Percentiles rank a stretch among this genome's conserved stretches.
These are phyloP conservation scores for Chymomyza fuscimana DNA, from an alignment of 2,888 invertebrate species.

Conservation along the genomic window DNA sequence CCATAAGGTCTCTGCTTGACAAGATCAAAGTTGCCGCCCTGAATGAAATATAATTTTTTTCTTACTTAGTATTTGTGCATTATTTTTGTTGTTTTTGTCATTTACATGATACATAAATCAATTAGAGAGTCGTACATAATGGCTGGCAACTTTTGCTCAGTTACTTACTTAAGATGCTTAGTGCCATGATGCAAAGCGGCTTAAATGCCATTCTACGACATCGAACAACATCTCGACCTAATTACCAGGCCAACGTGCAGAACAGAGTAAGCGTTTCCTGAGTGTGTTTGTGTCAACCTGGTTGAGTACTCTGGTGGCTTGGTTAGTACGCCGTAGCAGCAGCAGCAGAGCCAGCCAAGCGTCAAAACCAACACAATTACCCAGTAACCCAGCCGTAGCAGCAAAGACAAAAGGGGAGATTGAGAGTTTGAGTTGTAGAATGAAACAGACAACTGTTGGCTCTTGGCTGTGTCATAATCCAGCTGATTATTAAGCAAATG, in stretches of 20 bases:
- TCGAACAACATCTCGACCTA: not conserved
- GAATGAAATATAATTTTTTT: not conserved
- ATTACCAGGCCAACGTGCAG: not conserved
- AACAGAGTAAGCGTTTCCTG: not conserved
- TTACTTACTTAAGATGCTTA: not conserved
- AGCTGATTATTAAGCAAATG: slow-evolving; percentile 1
- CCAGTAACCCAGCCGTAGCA: not conserved
- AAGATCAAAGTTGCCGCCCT: not conserved
- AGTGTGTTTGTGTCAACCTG: slow-evolving; percentile 1
- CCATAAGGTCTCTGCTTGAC: not conserved
- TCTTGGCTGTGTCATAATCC: not conserved
- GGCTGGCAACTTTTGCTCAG: not conserved
- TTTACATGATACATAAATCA: not conserved
- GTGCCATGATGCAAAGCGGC: not conserved
- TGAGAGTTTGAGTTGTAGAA: not conserved
- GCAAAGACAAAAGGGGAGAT: not conserved
- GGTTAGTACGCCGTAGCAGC: no score
- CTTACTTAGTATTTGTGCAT: not conserved
- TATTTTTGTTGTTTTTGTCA: not conserved
- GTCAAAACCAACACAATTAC: slow-evolving; percentile 5
- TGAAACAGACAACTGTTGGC: not conserved
- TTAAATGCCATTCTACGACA: not conserved
- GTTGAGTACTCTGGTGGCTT: not conserved
- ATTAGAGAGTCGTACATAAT: not conserved
- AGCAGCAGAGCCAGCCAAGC: not conserved